Percentiles rank a stretch among this genome's conserved stretches.
Evolutionary conservation across 2,113 vertebrate species (phyloP).

Genomic region (Malaclemys terrapin): DNA sequence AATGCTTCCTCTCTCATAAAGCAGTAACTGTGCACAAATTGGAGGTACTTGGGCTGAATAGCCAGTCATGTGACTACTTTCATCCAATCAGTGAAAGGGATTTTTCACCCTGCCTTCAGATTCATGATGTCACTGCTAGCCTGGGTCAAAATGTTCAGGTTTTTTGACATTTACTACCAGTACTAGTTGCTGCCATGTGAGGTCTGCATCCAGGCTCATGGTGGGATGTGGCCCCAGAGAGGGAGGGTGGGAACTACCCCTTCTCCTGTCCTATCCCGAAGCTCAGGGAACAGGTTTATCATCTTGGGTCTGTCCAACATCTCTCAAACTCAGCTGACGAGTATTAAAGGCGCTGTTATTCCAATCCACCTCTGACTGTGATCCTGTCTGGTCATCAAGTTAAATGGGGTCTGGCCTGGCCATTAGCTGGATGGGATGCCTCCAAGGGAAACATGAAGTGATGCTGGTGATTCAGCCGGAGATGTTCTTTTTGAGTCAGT

Average conservation of each 20-base stretch:
- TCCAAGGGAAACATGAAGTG: not conserved
- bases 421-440: not conserved
- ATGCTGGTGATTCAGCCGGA: not conserved
- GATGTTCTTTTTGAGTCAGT: not conserved
- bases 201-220: not conserved
- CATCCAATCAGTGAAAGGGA: not conserved
- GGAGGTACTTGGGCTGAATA: not conserved
- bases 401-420: not conserved
- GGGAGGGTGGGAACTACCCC: not conserved
- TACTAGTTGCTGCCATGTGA: not conserved
- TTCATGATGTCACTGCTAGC: not conserved
- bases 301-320: not conserved
- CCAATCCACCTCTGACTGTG: not conserved
- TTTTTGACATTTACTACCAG: not conserved
- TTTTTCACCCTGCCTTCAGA: not conserved
- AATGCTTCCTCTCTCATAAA: not conserved
- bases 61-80: not conserved
- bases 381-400: not conserved
- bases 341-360: not conserved
- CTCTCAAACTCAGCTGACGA: not conserved
- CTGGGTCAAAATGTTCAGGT: not conserved
- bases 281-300: not conserved
- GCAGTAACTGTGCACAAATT: not conserved
- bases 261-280: not conserved
- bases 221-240: rapidly evolving